A percentile compares a stretch with the other conserved stretches of the same genome.
Conservation (phyloP, 2,797 vertebrate genomes). For the Triplophysa yarkandensis region DNA sequence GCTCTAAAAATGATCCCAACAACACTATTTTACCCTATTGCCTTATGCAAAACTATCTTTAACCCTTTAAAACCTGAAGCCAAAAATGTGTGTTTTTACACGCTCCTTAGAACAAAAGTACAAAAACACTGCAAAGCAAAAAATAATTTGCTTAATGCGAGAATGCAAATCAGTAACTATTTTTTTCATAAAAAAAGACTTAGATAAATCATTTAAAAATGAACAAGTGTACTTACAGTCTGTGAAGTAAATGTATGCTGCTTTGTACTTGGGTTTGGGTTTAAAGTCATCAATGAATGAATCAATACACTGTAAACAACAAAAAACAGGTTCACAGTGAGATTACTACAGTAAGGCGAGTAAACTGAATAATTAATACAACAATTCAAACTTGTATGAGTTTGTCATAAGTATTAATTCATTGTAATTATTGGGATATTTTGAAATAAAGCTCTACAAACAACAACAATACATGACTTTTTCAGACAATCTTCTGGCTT, state of each 20-base stretch:
- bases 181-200: neutral
- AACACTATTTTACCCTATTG: too few relatives aligned
- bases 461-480: too few relatives aligned
- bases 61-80: too few relatives aligned
- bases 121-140: too few relatives aligned
- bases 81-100: too few relatives aligned
- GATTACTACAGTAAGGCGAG: neutral
- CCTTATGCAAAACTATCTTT: too few relatives aligned
- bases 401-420: neutral
- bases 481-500: too few relatives aligned
- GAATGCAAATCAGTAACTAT: neutral
- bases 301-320: slow-evolving; percentile 83
- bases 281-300: slow-evolving; percentile 90
- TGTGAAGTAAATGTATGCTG: slow-evolving; percentile 94
- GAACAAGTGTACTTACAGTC: slow-evolving; percentile 85
- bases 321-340: neutral
- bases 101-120: too few relatives aligned
- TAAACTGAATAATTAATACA: neutral
- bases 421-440: neutral
- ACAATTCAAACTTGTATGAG: neutral
- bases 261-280: slow-evolving; percentile 88
- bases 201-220: neutral
- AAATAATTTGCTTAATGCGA: neutral
- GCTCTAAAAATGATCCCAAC: too few relatives aligned
- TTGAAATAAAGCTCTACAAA: too few relatives aligned